Conservation (phyloP, 1,140 invertebrate genomes). For the Scaptomyza hsui region DNA sequence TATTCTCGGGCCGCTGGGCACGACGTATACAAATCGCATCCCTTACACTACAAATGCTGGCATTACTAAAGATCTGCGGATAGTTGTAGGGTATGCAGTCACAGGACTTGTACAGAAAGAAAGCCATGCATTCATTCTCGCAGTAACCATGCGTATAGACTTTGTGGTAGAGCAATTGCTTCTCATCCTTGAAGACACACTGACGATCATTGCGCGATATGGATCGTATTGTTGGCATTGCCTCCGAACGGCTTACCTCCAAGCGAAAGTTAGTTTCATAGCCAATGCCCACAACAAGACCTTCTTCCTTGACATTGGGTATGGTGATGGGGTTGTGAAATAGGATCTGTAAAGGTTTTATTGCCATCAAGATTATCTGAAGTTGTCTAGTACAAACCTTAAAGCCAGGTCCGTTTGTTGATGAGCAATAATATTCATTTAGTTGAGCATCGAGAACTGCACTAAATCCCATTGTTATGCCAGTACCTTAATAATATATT, state of each 20-base stretch:
- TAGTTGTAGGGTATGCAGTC: constrained; percentile 89
- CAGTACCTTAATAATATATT: constrained; percentile 85
- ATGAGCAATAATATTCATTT: constrained; percentile 91
- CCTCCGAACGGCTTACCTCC: constrained; percentile 87
- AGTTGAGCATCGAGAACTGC: constrained; percentile 88
- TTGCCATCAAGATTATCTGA: no score
- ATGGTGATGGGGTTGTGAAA: constrained; percentile 90
- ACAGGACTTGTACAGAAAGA: constrained; percentile 87
- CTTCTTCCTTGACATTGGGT: constrained; percentile 90
- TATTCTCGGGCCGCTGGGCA: constrained; percentile 18
- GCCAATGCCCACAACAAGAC: constrained; percentile 88
- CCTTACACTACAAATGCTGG: constrained; percentile 49
- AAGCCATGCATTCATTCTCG: constrained; percentile 88
- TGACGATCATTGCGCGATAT: constrained; percentile 87
- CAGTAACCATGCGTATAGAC: constrained; percentile 86
- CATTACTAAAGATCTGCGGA: constrained; percentile 84
- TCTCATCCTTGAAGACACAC: constrained; percentile 90
- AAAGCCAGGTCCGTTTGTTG: constrained; percentile 90
- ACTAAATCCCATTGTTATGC: constrained; percentile 88
- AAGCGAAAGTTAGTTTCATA: constrained; percentile 88
- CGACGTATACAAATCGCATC: constrained; percentile 45
- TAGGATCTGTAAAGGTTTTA: constrained; percentile 67
- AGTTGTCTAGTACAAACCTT: constrained; percentile 85
- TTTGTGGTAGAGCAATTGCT: constrained; percentile 86
- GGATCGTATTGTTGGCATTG: constrained; percentile 85